Conservation (phyloP, 1,140 invertebrate genomes). For the Fragariocoptes setiger region DNA sequence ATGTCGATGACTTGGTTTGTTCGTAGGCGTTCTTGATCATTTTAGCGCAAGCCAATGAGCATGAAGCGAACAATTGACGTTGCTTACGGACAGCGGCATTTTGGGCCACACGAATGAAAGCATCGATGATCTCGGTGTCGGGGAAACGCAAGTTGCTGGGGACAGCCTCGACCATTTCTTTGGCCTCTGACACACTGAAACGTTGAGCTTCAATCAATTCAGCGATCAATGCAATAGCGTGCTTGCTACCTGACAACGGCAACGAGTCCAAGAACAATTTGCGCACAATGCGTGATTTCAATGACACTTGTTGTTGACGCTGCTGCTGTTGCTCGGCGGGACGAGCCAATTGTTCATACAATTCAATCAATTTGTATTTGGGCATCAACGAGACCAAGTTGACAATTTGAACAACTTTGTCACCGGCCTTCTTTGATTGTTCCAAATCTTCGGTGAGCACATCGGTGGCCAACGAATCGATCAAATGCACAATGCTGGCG, state of each 20-base stretch:
- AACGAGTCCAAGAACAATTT: slow-evolving; percentile 8
- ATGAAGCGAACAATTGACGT: slow-evolving; percentile 4
- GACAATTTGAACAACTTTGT: slow-evolving; percentile 6
- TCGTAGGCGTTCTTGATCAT: slow-evolving; percentile 4
- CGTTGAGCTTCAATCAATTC: slow-evolving; percentile 2
- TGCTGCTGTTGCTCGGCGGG: background rate
- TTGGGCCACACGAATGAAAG: slow-evolving; percentile 2
- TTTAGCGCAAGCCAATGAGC: slow-evolving; percentile 7
- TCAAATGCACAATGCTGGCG: background rate
- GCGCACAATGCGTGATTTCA: slow-evolving; percentile 5
- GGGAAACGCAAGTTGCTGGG: slow-evolving; percentile 8
- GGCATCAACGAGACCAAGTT: slow-evolving; percentile 6
- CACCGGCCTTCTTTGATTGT: slow-evolving; percentile 5
- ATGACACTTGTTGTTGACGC: slow-evolving; percentile 1
- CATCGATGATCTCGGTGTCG: slow-evolving; percentile 6
- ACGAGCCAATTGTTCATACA: slow-evolving; percentile 3
- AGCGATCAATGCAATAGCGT: slow-evolving; percentile 4
- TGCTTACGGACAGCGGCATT: background rate
- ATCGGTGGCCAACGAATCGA: slow-evolving; percentile 3
- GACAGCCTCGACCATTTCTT: slow-evolving; percentile 9
- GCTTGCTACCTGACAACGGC: slow-evolving; percentile 3
- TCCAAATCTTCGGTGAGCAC: slow-evolving; percentile 6
- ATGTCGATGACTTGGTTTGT: background rate
- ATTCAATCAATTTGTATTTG: background rate
- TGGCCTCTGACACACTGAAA: slow-evolving; percentile 7